Evolutionary conservation across 35 echinoderm and acorn worm genomes (phyloP).

Genomic region (Lytechinus variegatus): DNA sequence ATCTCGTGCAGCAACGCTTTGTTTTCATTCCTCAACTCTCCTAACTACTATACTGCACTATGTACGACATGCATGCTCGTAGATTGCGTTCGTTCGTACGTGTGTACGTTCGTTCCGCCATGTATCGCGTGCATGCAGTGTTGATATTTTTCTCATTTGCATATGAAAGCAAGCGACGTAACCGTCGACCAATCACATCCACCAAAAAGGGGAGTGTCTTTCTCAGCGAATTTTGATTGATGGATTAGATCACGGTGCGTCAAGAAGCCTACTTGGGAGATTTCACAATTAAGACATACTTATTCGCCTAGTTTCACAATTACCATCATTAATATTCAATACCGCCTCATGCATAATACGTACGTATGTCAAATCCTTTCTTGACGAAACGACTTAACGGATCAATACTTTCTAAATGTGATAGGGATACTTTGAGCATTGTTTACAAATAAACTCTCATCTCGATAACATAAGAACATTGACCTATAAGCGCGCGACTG

Average conservation of each 20-base stretch:
- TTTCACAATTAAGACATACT: not conserved
- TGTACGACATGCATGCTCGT: not conserved
- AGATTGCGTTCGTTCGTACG: slow-evolving; percentile 5
- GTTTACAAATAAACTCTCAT: slow-evolving; percentile 12
- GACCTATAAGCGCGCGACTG: slow-evolving; percentile 53
- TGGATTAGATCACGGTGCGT: slow-evolving; percentile 45
- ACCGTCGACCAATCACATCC: slow-evolving; percentile 34
- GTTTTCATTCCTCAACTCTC: slow-evolving; percentile 53
- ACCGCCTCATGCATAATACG: not conserved
- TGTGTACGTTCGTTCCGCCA: not conserved
- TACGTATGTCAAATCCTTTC: not conserved
- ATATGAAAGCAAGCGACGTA: slow-evolving; percentile 56
- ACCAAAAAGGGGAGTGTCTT: slow-evolving; percentile 13
- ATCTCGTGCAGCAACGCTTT: slow-evolving; percentile 60
- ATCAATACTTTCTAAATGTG: not conserved
- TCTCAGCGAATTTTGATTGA: slow-evolving; percentile 39
- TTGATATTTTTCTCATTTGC: slow-evolving; percentile 62
- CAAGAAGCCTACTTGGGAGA: slow-evolving; percentile 9
- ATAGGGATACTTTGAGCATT: not conserved
- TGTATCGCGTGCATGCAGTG: not conserved
- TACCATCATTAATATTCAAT: too few relatives aligned
- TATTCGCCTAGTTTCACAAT: not conserved
- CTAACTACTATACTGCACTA: not conserved
- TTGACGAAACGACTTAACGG: not conserved
- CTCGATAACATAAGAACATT: not conserved